Conservation (phyloP, 2,888 invertebrate genomes). For the Lycocerus yunnanus region DNA sequence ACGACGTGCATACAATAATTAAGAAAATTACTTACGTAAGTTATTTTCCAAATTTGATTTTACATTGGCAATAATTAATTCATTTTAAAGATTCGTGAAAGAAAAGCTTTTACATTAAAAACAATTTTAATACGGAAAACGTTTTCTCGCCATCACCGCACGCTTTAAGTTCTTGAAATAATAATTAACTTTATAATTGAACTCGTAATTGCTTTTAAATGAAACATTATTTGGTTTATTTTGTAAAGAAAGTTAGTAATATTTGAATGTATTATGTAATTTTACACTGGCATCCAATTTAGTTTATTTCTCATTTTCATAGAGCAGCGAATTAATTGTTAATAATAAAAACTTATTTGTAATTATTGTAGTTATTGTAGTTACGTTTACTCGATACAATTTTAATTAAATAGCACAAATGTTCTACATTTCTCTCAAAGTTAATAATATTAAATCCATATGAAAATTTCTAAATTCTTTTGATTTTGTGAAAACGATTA, state of each 20-base stretch:
- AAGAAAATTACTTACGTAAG: background rate
- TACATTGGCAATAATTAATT: background rate
- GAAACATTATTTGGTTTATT: constrained; percentile 7
- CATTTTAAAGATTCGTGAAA: constrained; percentile 1
- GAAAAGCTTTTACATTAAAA: constrained; percentile 41
- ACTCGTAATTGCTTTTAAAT: constrained; percentile 21
- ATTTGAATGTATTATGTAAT: background rate
- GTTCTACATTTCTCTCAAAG: too few relatives aligned
- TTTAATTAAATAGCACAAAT: too few relatives aligned
- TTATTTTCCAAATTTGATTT: background rate
- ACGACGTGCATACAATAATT: background rate
- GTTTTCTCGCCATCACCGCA: background rate
- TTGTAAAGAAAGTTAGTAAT: background rate
- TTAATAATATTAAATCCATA: too few relatives aligned
- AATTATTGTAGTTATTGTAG: too few relatives aligned
- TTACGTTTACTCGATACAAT: too few relatives aligned
- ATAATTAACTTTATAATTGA: constrained; percentile 21
- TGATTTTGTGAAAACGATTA: too few relatives aligned
- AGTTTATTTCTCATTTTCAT: background rate
- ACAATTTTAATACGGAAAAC: constrained; percentile 9
- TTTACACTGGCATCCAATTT: background rate
- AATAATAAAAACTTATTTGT: background rate
- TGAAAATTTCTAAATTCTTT: too few relatives aligned
- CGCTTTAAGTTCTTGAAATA: constrained; percentile 15
- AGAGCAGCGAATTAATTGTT: background rate